These are phyloP conservation scores for Sprattus sprattus DNA, from an alignment of 2,113 vertebrate genomes.

Conservation along the genomic window DNA sequence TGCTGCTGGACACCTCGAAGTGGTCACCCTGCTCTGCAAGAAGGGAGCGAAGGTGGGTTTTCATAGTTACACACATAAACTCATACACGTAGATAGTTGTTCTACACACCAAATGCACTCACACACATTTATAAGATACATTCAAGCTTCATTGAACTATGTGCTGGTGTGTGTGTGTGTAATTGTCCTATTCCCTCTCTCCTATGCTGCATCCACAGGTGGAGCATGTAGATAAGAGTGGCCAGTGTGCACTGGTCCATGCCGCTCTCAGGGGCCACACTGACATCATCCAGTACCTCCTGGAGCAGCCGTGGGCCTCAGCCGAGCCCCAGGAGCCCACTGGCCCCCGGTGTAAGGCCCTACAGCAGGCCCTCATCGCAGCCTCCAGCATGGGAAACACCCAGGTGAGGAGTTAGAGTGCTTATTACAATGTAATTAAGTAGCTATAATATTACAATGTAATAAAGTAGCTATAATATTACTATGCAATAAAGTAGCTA, in stretches of 20 bases:
- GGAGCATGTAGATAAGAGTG: slow-evolving; percentile 87
- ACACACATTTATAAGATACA: too few species aligned
- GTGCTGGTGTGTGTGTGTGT: slow-evolving; percentile 9
- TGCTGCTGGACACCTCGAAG: slow-evolving; percentile 80
- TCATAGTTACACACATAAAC: not conserved
- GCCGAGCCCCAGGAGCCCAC: slow-evolving; percentile 61
- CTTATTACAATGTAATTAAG: not conserved
- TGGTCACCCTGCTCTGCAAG: slow-evolving; percentile 84
- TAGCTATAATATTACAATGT: not conserved
- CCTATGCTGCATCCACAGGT: slow-evolving; percentile 67
- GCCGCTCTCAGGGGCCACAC: slow-evolving; percentile 84
- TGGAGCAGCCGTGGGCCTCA: slow-evolving; percentile 75
- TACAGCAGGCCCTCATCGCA: slow-evolving; percentile 85
- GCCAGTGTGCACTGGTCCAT: slow-evolving; percentile 91
- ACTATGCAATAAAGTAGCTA: not conserved
- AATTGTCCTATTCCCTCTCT: not conserved
- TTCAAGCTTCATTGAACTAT: too few species aligned
- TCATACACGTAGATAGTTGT: not conserved
- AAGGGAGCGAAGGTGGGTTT: slow-evolving; percentile 85
- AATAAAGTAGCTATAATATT: not conserved
- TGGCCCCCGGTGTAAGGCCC: slow-evolving; percentile 55
- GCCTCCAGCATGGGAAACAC: slow-evolving; percentile 90
- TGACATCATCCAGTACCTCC: slow-evolving; percentile 79
- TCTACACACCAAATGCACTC: too few species aligned
- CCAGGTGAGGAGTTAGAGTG: slow-evolving; percentile 70